These are phyloP conservation scores for Linnaemya tessellans DNA, from an alignment of 2,888 invertebrate genomes.

Conservation along the genomic window DNA sequence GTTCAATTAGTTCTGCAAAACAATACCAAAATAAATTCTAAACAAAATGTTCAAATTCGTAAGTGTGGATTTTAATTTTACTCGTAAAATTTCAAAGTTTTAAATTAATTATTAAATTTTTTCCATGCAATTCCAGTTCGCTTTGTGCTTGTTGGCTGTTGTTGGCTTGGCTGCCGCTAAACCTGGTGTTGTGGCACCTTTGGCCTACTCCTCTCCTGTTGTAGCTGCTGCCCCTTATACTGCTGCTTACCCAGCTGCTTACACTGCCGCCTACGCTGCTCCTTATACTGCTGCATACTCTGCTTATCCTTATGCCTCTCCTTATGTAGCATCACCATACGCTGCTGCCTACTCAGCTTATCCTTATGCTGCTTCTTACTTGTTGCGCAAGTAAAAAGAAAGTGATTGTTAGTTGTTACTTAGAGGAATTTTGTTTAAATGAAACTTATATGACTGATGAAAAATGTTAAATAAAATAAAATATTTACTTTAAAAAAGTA, in stretches of 20 bases:
- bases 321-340: conserved; percentile 69
- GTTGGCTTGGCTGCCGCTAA: conserved; percentile 74
- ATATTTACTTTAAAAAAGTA: not conserved
- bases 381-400: conserved; percentile 61
- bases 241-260: conserved; percentile 70
- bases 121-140: not conserved
- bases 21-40: not conserved
- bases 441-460: not conserved
- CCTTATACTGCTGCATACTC: conserved; percentile 68
- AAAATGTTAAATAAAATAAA: conserved; percentile 3
- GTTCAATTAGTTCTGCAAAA: conserved; percentile 1
- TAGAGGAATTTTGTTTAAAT: conserved; percentile 9
- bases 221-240: conserved; percentile 74
- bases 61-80: not conserved
- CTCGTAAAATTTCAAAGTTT: not conserved
- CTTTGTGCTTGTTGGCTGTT: conserved; percentile 70
- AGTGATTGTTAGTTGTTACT: conserved; percentile 11
- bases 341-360: conserved; percentile 58
- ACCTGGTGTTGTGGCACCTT: conserved; percentile 74
- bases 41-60: conserved; percentile 15
- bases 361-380: conserved; percentile 64
- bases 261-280: conserved; percentile 72
- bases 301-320: conserved; percentile 73
- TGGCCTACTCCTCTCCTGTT: conserved; percentile 74
- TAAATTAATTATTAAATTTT: not conserved